Conservation (phyloP, 2,797 vertebrate genomes). For the Hapalemur alaotrensis region DNA sequence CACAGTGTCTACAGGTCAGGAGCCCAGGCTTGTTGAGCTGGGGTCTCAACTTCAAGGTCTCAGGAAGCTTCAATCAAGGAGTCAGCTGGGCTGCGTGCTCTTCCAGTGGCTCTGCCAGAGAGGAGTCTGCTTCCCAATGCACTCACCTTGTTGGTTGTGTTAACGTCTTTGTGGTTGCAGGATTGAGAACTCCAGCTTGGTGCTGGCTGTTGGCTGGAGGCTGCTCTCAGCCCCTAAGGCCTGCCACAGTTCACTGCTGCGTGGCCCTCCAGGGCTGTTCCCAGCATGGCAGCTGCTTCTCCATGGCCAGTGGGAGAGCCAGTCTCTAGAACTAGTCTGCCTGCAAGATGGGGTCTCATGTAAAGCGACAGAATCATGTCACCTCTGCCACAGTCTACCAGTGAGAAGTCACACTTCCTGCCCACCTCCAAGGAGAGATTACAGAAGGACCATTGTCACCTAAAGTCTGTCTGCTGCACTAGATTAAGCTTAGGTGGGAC, state of each 20-base stretch:
- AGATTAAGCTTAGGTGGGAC: background rate
- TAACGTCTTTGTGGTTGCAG: background rate
- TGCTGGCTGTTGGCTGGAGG: background rate
- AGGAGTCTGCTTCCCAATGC: background rate
- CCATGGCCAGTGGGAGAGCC: background rate
- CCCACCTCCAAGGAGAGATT: no score
- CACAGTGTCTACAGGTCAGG: background rate
- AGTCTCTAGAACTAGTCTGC: background rate
- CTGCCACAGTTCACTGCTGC: background rate
- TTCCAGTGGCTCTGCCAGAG: background rate
- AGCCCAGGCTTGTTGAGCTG: background rate
- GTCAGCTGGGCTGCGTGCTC: rapidly evolving
- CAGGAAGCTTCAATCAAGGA: background rate
- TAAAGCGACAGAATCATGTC: background rate
- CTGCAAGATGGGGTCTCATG: rapidly evolving
- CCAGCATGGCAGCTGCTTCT: background rate
- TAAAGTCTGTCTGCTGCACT: background rate
- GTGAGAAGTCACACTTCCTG: background rate
- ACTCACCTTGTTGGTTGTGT: no score
- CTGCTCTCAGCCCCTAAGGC: background rate
- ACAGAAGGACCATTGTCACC: background rate
- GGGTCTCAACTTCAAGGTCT: background rate
- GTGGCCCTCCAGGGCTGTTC: background rate
- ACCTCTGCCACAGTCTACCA: background rate
- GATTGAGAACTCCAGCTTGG: background rate